phyloP scores from a whole-genome alignment of 2,888 invertebrate species.

The Xanthia icteritia region DNA sequence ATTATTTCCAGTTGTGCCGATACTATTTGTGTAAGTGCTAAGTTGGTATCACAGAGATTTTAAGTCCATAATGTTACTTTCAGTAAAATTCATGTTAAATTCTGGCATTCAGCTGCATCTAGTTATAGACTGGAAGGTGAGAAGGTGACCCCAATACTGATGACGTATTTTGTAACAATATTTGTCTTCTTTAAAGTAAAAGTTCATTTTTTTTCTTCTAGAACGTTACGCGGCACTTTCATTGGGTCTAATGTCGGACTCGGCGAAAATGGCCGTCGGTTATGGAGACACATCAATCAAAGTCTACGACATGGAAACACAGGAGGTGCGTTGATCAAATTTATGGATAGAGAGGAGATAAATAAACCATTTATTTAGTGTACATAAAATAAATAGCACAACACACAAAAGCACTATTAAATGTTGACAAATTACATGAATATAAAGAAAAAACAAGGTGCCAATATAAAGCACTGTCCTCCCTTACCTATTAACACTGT shows the following conservation, averaged over 20 bases:
- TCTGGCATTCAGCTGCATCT: neutral
- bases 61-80: no score
- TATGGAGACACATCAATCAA: constrained; percentile 84
- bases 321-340: constrained; percentile 75
- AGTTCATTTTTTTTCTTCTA: constrained; percentile 50
- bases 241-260: constrained; percentile 79
- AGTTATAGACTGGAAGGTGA: neutral
- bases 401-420: neutral
- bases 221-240: constrained; percentile 80
- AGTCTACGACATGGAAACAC: constrained; percentile 85
- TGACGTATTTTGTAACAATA: neutral
- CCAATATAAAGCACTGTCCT: no score
- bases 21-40: neutral
- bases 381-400: no score
- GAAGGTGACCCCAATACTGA: no score
- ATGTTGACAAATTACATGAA: neutral
- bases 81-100: neutral
- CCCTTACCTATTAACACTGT: no score
- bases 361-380: neutral
- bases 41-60: neutral
- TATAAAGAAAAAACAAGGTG: neutral
- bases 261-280: constrained; percentile 79
- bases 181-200: neutral
- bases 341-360: neutral
- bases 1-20: neutral